These are phyloP conservation scores for Hesperophylax magnus DNA, from an alignment of 1,140 invertebrate species.

Conservation along the genomic window DNA sequence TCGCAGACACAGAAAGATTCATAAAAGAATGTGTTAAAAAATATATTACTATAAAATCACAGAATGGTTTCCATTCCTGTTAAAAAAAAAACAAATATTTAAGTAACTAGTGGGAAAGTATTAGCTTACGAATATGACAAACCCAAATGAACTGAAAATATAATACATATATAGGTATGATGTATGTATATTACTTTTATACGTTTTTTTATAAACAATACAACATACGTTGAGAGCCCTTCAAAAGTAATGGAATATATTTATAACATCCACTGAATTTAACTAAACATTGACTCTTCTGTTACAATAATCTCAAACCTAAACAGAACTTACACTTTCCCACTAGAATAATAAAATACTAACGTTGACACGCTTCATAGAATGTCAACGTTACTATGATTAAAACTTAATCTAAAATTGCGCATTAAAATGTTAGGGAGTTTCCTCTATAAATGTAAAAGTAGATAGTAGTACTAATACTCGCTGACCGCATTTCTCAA, in stretches of 20 bases:
- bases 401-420: slow-evolving; percentile 26
- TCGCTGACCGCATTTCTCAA: slow-evolving; percentile 45
- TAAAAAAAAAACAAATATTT: slow-evolving; percentile 48
- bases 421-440: slow-evolving; percentile 38
- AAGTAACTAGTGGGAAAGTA: slow-evolving; percentile 41
- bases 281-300: not conserved
- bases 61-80: slow-evolving; percentile 44
- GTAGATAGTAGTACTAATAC: slow-evolving; percentile 49
- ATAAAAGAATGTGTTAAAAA: slow-evolving; percentile 18
- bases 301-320: slow-evolving; percentile 18
- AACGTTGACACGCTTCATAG: not conserved
- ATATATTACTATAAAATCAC: slow-evolving; percentile 37
- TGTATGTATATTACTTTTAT: slow-evolving; percentile 11
- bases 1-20: not conserved
- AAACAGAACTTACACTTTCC: not conserved
- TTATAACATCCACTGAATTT: not conserved
- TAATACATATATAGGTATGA: not conserved
- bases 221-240: slow-evolving; percentile 7
- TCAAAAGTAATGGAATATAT: slow-evolving; percentile 12
- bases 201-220: slow-evolving; percentile 19
- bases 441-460: slow-evolving; percentile 51
- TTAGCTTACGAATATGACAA: not conserved
- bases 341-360: slow-evolving; percentile 17
- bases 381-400: not conserved
- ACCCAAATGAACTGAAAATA: slow-evolving; percentile 24